Percentiles rank a stretch among this genome's conserved stretches.
phyloP scores from a whole-genome alignment of 2,888 invertebrate species.

The Sphecodes monilicornis region DNA sequence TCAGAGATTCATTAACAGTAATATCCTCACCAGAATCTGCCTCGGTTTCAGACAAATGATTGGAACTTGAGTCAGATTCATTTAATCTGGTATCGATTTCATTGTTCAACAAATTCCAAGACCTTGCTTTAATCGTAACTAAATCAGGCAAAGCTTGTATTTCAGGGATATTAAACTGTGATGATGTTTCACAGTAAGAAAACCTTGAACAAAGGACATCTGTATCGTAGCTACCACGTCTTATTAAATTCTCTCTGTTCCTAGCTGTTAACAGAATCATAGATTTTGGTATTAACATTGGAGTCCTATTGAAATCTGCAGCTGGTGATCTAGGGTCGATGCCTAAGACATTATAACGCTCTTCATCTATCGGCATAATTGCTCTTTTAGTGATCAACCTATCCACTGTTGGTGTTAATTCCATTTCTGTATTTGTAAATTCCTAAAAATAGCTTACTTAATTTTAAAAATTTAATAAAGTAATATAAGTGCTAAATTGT shows the following conservation, averaged over 20 bases:
- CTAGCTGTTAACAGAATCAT: conserved; percentile 51
- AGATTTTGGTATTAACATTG: conserved; percentile 76
- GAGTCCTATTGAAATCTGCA: conserved; percentile 79
- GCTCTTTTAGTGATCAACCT: conserved; percentile 16
- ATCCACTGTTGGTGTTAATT: conserved; percentile 36
- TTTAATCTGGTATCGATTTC: neutral
- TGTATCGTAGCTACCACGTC: conserved; percentile 36
- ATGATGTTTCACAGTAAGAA: conserved; percentile 74
- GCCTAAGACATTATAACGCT: conserved; percentile 58
- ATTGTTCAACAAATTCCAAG: conserved; percentile 1
- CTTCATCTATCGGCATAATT: conserved; percentile 49
- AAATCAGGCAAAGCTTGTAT: conserved; percentile 73
- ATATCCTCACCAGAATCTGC: conserved; percentile 49
- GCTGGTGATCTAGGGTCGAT: conserved; percentile 81
- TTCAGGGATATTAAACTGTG: conserved; percentile 71
- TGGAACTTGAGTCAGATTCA: conserved; percentile 13
- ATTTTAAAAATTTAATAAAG: neutral
- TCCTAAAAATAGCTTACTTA: conserved; percentile 33
- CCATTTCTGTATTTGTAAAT: neutral
- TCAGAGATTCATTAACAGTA: conserved; percentile 38
- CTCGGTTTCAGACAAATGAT: conserved; percentile 25
- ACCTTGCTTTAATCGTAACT: neutral
- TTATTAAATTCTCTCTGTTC: conserved; percentile 57
- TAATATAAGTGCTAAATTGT: neutral
- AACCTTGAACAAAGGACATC: conserved; percentile 55